Percentiles rank a stretch among this genome's conserved stretches.
phyloP scores from a whole-genome alignment of 2,888 invertebrate genomes.

The Oligia latruncula region DNA sequence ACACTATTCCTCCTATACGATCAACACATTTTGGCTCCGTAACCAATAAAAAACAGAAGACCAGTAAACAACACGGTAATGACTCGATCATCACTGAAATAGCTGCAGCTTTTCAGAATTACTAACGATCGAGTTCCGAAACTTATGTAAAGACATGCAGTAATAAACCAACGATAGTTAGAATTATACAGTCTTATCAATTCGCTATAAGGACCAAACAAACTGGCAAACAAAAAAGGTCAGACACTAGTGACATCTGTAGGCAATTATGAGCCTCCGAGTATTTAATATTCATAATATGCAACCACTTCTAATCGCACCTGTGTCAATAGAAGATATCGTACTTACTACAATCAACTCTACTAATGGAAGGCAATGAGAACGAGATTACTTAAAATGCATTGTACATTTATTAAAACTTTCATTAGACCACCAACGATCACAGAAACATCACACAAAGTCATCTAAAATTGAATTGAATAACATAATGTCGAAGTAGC shows the following conservation, averaged over 20 bases:
- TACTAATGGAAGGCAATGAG: slow-evolving; percentile 31
- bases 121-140: slow-evolving; percentile 6
- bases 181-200: neutral
- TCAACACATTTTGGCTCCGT: slow-evolving; percentile 58
- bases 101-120: slow-evolving; percentile 16
- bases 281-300: slow-evolving; percentile 20
- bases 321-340: slow-evolving; percentile 4
- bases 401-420: slow-evolving; percentile 44
- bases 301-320: slow-evolving; percentile 1
- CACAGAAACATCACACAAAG: slow-evolving; percentile 62
- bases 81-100: slow-evolving; percentile 39
- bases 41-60: slow-evolving; percentile 58
- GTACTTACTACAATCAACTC: neutral
- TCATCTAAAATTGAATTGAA: slow-evolving; percentile 66
- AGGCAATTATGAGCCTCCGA: neutral
- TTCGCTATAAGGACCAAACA: neutral
- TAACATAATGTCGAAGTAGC: slow-evolving; percentile 71
- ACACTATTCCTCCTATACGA: slow-evolving; percentile 61
- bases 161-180: neutral
- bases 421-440: slow-evolving; percentile 72
- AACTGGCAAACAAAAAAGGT: neutral
- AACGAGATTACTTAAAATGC: slow-evolving; percentile 22
- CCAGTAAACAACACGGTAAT: slow-evolving; percentile 49
- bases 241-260: neutral
- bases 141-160: neutral